phyloP scores from a whole-genome alignment of 2,797 vertebrate species.

The Danionella dracula region DNA sequence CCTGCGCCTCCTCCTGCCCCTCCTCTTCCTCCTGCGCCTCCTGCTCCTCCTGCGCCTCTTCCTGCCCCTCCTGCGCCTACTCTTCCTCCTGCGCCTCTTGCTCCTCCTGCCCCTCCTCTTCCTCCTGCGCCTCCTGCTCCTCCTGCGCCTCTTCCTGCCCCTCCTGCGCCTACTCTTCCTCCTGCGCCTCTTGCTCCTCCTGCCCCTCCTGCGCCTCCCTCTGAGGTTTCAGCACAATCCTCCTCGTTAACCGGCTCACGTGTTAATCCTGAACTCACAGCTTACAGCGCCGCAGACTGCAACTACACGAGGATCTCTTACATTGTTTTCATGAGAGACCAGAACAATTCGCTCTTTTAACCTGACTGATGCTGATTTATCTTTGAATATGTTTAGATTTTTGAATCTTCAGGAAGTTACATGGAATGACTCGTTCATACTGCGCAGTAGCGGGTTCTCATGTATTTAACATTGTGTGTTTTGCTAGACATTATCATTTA shows the following conservation, averaged over 20 bases:
- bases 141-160: too few species aligned
- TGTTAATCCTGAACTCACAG: conserved; percentile 34
- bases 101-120: too few species aligned
- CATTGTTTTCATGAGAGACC: too few species aligned
- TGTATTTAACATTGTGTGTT: background rate
- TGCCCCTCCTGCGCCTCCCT: conserved; percentile 11
- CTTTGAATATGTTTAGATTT: background rate
- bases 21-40: too few species aligned
- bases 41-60: too few species aligned
- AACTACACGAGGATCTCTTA: background rate
- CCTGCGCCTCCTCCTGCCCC: too few species aligned
- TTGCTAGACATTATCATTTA: background rate
- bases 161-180: too few species aligned
- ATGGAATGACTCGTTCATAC: too few species aligned
- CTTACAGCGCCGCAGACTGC: background rate
- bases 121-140: too few species aligned
- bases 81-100: too few species aligned
- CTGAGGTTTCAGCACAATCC: conserved; percentile 31
- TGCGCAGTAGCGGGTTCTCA: background rate
- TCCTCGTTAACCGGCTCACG: conserved; percentile 40
- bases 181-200: too few species aligned
- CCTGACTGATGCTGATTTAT: background rate
- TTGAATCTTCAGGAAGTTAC: background rate
- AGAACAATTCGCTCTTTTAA: background rate
- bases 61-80: too few species aligned